Evolutionary conservation across 2,888 invertebrate species (phyloP), one percentile per base, ranked within the genome.

Genomic region (Acleris sparsana): DNA sequence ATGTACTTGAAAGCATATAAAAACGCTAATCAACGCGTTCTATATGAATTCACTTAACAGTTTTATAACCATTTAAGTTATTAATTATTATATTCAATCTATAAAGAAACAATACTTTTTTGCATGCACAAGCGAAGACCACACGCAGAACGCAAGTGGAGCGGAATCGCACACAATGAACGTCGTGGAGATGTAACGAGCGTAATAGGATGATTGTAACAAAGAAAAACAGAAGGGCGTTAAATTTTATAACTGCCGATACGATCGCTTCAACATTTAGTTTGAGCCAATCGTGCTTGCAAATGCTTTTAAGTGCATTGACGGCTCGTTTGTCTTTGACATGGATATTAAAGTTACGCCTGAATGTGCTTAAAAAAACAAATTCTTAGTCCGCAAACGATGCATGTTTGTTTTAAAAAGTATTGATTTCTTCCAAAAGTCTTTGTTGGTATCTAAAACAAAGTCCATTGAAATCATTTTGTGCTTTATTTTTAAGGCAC

Each of bases 141-240:
- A 70, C 73, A 73, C 72, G 66, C 71, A 71, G 62, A 56, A 65
- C 61, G 60, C 63, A 64, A 58, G 67, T 56, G 56, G 55, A 68
- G 57, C 62, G 63, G 61, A 62, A 69, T 63, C 61, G 61, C 66
- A 72, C 67, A 72, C 72, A 74, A 72, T 72, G 58, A 71, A 62
- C 55, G 52, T 72, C 72, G 72, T 73, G 73, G 48, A 66, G 65
- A 66, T 61, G 52, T 61, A 66, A 66, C 64, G 57, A 64, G 64
- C 64, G 69, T 69, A 71, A 70, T 61, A 63, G 68, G 69, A 63
- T 70, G 73, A 72, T 73, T 70, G 71, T 66, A 69, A 71, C 70
- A 64, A 68, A 70, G 69, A 66, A 62, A 66, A 67, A 70, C 69
- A 71, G 70, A 64, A 70, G 71, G 71, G 67, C 71, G 70, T 70